Evolutionary conservation across 2,797 vertebrate genomes (phyloP), one percentile per base, ranked within the genome.

Genomic region (Peromyscus melanophrys): DNA sequence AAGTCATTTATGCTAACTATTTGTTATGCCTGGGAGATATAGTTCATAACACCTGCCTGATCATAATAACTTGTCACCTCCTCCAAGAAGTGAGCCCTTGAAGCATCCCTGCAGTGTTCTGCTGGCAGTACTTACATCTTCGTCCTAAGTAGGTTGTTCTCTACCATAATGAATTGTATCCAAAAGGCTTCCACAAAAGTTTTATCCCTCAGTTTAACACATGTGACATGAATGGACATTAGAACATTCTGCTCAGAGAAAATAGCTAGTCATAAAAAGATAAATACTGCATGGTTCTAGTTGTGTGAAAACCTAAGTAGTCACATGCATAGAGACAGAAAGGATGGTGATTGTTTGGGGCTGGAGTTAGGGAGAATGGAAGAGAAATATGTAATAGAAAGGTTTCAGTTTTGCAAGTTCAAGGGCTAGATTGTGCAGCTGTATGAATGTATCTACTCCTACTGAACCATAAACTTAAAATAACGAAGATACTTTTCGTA

Each of bases 371-470:
- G 55, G 46, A 29, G 43, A 83, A 37, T 40, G 46, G 55, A 52
- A 31, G 85, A 73, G 73, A 90, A 46, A 40, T 92, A 49, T 93
- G 71, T 91, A 88, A 65, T 55, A 27, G n/a, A 59, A 46, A 76
- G 55, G 49, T 88, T 78, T 94, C 40, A 67, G 46, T 96, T 91
- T 96, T 93, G 27, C 29, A 93, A 85, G 31, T 94, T 89, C 65
- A 82, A 29, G 59, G 71, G 43, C 63, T 78, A 4, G 31, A 27
- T 67, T 73, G 3, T 52, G 37, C 46, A 78, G 34, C 16, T 89
- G 14, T 65, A 25, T 77, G 23, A 94, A 92, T 75, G 19, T 65
- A 80, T 13, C 69, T 81, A 89, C 25, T 8, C 37, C 21, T 46
- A 89, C 2, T 81, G 34, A 97, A 83, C 69, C n/a, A 4, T 49